Conservation (phyloP, 2,888 invertebrate genomes). For the Danaus chrysippus region DNA sequence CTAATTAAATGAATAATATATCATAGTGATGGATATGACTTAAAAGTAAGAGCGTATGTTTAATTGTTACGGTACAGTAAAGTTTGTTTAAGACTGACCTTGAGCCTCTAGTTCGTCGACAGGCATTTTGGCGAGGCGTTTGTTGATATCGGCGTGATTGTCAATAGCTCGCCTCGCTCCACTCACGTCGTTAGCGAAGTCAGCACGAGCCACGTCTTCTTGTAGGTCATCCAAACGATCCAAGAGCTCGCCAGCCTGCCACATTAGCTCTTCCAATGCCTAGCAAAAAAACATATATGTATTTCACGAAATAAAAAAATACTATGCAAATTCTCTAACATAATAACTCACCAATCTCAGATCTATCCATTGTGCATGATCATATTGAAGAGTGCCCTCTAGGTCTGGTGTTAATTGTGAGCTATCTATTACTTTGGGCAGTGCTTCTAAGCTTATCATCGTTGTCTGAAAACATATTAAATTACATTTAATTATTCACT, state of each 20-base stretch:
- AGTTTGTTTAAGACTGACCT: constrained; percentile 76
- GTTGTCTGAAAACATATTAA: constrained; percentile 83
- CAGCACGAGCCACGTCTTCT: constrained; percentile 94
- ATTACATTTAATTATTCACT: constrained; percentile 9
- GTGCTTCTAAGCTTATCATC: constrained; percentile 96
- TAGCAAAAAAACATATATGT: constrained; percentile 28
- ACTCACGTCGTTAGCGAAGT: constrained; percentile 96
- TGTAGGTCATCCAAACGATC: constrained; percentile 95
- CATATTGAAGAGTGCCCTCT: constrained; percentile 95
- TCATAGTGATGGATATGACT: too few relatives aligned
- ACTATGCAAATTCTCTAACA: not conserved
- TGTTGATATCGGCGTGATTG: constrained; percentile 95
- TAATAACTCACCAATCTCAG: constrained; percentile 82
- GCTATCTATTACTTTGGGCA: constrained; percentile 95
- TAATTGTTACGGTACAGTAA: too few relatives aligned
- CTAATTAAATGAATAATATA: constrained; percentile 26
- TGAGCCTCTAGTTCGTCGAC: constrained; percentile 95
- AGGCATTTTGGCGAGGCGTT: constrained; percentile 94
- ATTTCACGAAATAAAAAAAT: not conserved
- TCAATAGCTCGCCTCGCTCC: constrained; percentile 95
- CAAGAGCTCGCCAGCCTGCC: constrained; percentile 96
- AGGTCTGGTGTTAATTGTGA: constrained; percentile 95
- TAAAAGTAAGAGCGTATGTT: too few relatives aligned
- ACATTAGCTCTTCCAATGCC: constrained; percentile 96
- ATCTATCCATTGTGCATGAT: constrained; percentile 98